phyloP scores from a whole-genome alignment of 2,797 vertebrate species.

The Typhlichthys subterraneus region DNA sequence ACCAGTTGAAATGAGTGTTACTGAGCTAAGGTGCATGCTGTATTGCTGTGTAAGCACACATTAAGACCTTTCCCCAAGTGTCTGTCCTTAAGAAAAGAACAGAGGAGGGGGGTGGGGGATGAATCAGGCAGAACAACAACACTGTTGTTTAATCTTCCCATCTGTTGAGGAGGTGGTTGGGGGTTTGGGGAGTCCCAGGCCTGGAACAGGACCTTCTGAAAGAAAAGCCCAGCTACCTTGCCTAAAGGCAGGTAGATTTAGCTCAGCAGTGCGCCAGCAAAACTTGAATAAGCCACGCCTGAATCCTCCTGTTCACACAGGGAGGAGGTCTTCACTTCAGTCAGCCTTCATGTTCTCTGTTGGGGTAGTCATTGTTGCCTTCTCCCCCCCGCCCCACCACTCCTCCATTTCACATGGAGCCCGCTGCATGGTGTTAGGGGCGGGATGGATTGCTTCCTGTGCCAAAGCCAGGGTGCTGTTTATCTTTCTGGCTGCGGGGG shows the following conservation, averaged over 20 bases:
- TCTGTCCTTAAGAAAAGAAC: too few species aligned
- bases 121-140: too few species aligned
- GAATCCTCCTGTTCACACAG: conserved; percentile 16
- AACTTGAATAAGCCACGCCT: neutral
- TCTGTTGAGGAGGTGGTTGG: conserved; percentile 39
- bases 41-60: too few species aligned
- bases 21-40: too few species aligned
- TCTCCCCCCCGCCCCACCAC: conserved; percentile 18
- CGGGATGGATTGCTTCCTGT: conserved; percentile 32
- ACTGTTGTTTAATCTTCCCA: conserved; percentile 38
- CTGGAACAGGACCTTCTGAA: conserved; percentile 24
- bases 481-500: conserved; percentile 1
- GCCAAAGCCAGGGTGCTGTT: conserved; percentile 11
- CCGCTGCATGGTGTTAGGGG: conserved; percentile 23
- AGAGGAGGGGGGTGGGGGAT: too few species aligned
- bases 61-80: too few species aligned
- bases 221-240: conserved; percentile 9
- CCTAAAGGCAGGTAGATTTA: conserved; percentile 40
- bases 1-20: too few species aligned
- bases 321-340: conserved; percentile 38
- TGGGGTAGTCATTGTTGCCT: conserved; percentile 5
- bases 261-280: conserved; percentile 17
- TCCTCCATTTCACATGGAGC: conserved; percentile 47
- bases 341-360: conserved; percentile 32
- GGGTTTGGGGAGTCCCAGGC: conserved; percentile 27